These are phyloP conservation scores for Mechanitis messenoides DNA, from an alignment of 2,888 invertebrate genomes.

Conservation along the genomic window DNA sequence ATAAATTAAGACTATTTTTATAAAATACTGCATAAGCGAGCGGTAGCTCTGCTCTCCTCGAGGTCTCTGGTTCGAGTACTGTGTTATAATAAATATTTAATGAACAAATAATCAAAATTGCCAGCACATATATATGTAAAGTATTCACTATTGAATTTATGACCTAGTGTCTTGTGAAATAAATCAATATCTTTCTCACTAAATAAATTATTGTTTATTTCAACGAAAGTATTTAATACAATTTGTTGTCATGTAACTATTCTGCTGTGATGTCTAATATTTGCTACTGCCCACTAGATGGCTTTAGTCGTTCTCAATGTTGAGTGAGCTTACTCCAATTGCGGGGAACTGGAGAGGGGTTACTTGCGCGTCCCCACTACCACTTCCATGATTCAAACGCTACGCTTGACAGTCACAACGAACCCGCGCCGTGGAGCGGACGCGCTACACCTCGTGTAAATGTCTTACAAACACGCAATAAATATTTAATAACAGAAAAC, in stretches of 20 bases:
- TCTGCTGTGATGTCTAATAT: neutral
- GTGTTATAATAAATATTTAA: too few relatives aligned
- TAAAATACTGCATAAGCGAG: too few relatives aligned
- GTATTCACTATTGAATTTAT: too few relatives aligned
- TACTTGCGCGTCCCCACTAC: constrained; percentile 67
- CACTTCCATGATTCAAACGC: constrained; percentile 62
- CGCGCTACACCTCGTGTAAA: constrained; percentile 52
- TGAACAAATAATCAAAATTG: too few relatives aligned
- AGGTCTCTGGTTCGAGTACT: too few relatives aligned
- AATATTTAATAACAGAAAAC: constrained; percentile 67
- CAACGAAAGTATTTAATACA: neutral
- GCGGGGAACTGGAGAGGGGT: constrained; percentile 47
- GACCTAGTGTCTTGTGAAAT: too few relatives aligned
- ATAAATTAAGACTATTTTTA: too few relatives aligned
- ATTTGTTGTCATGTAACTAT: too few relatives aligned
- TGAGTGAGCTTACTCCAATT: constrained; percentile 49
- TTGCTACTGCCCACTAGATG: constrained; percentile 53
- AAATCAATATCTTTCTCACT: too few relatives aligned
- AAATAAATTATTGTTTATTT: too few relatives aligned
- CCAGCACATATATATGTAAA: too few relatives aligned
- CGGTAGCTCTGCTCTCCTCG: too few relatives aligned
- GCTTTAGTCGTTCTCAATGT: constrained; percentile 39
- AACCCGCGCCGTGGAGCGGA: constrained; percentile 58
- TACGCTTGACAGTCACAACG: constrained; percentile 67
- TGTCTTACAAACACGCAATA: constrained; percentile 59